A percentile compares a stretch with the other conserved stretches of the same genome.
These are phyloP conservation scores for Trichonephila inaurata DNA, from an alignment of 1,140 invertebrate species.

Conservation along the genomic window DNA sequence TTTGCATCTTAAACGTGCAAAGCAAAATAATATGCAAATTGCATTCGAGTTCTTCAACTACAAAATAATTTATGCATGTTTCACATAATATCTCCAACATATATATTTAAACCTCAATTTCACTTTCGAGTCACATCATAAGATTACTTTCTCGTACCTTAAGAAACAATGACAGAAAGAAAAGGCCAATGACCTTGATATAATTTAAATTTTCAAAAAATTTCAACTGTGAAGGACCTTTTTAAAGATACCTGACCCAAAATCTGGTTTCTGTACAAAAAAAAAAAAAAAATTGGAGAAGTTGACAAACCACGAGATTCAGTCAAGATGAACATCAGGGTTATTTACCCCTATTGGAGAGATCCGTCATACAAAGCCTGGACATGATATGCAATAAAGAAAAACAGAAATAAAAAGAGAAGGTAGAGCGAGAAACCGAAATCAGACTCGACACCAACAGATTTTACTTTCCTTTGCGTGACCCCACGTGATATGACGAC, in stretches of 20 bases:
- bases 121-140: too few species aligned
- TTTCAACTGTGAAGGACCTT: neutral
- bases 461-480: slow-evolving; percentile 13
- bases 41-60: too few species aligned
- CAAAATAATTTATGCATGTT: too few species aligned
- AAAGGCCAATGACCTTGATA: too few species aligned
- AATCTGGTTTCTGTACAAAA: too few species aligned
- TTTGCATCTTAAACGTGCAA: too few species aligned
- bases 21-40: too few species aligned
- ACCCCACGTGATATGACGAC: neutral
- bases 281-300: neutral
- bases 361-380: neutral
- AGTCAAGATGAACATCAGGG: slow-evolving; percentile 8
- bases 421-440: neutral
- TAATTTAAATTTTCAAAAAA: neutral
- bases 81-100: too few species aligned
- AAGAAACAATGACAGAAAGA: too few species aligned
- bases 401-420: neutral
- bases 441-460: neutral
- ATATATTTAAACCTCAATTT: too few species aligned
- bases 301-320: neutral
- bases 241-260: neutral
- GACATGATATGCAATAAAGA: neutral
- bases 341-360: slow-evolving; percentile 22
- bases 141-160: too few species aligned